A percentile compares a stretch with the other conserved stretches of the same genome.
phyloP scores from a whole-genome alignment of 1,140 invertebrate species.

The Trichonephila clavipes region DNA sequence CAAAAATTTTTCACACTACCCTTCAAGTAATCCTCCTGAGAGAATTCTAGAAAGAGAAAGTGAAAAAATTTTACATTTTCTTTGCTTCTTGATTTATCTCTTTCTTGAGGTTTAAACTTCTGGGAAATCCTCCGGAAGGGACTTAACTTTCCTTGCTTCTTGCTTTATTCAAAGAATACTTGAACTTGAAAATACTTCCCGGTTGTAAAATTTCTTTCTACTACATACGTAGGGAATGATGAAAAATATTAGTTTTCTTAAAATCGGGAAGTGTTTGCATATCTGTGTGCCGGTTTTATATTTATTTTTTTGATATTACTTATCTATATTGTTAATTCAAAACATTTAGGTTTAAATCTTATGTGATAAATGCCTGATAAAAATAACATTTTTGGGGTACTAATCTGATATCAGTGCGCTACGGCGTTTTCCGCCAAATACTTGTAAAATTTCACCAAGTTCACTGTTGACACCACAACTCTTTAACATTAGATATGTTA shows the following conservation, averaged over 20 bases:
- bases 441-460: no score
- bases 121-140: neutral
- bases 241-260: neutral
- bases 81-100: slow-evolving; percentile 10
- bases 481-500: no score
- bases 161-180: neutral
- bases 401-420: no score
- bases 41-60: neutral
- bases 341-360: no score
- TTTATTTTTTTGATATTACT: no score
- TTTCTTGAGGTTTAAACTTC: neutral
- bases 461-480: no score
- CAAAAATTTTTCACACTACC: neutral
- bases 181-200: neutral
- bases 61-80: slow-evolving; percentile 1
- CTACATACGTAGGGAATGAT: neutral
- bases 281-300: no score
- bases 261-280: no score
- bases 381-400: no score
- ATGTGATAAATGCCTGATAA: no score
- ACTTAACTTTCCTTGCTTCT: neutral
- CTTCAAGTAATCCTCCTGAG: neutral
- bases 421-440: no score
- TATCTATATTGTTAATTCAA: no score
- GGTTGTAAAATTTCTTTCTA: neutral